Evolutionary conservation across 1,140 invertebrate genomes (phyloP).

Genomic region (Cydia strobilella): DNA sequence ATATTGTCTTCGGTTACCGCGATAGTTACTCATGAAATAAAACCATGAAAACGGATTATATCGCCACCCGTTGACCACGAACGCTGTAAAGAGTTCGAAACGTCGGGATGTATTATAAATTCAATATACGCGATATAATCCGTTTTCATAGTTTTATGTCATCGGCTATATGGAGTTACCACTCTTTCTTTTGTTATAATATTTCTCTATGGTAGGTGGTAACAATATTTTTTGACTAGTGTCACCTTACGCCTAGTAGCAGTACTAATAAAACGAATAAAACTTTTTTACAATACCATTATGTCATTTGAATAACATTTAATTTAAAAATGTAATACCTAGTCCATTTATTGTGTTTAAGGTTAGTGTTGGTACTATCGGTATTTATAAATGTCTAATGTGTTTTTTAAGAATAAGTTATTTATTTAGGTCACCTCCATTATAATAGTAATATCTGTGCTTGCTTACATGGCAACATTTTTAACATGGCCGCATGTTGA

Average conservation of each 20-base stretch:
- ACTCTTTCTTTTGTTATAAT: no score
- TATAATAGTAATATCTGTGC: neutral
- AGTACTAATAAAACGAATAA: neutral
- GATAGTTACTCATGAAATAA: no score
- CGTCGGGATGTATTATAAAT: no score
- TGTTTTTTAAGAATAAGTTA: neutral
- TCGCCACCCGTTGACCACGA: no score
- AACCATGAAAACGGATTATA: no score
- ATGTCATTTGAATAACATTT: neutral
- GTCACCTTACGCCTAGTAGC: neutral
- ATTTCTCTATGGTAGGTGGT: no score
- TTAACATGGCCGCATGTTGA: conserved; percentile 80
- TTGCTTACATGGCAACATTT: conserved; percentile 57
- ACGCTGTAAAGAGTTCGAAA: no score
- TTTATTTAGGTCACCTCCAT: neutral
- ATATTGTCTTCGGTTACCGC: no score
- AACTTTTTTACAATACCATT: neutral
- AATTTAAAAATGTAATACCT: neutral
- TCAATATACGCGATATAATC: no score
- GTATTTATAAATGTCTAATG: neutral
- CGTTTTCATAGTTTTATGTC: no score
- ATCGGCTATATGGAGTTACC: no score
- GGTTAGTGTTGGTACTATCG: neutral
- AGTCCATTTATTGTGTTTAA: neutral
- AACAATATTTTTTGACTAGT: neutral